Evolutionary conservation across 2,888 invertebrate species (phyloP).

Genomic region (Melolontha melolontha): DNA sequence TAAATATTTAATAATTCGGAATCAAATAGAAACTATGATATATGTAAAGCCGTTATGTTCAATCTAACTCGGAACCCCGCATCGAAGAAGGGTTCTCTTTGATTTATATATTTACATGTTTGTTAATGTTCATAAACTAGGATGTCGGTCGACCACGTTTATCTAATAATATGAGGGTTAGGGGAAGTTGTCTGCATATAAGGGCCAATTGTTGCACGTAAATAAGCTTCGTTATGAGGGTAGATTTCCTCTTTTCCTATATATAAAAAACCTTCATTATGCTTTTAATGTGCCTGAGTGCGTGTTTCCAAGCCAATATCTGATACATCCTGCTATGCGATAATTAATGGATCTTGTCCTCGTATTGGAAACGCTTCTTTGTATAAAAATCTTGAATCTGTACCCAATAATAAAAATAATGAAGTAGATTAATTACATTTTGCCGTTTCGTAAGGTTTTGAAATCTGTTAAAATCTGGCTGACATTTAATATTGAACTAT

Average conservation of each 20-base stretch:
- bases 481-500: no score
- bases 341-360: conserved; percentile 27
- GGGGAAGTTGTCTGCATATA: conserved; percentile 43
- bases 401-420: no score
- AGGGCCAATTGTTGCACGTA: conserved; percentile 49
- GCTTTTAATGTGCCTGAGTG: conserved; percentile 18
- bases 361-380: conserved; percentile 13
- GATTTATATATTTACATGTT: conserved; percentile 54
- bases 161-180: conserved; percentile 42
- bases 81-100: conserved; percentile 46
- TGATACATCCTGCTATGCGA: conserved; percentile 8
- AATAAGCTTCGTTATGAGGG: conserved; percentile 39
- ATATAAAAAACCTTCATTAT: conserved; percentile 19
- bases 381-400: not conserved
- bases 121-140: conserved; percentile 47
- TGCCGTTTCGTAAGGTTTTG: no score
- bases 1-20: conserved; percentile 39
- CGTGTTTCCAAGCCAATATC: conserved; percentile 13
- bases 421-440: no score
- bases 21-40: conserved; percentile 48
- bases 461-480: no score
- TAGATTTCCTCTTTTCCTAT: conserved; percentile 9
- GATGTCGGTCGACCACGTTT: conserved; percentile 27
- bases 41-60: conserved; percentile 46
- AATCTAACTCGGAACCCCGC: conserved; percentile 43